phyloP scores from a whole-genome alignment of 92 coral and sea anemone species.

The Isaurus tuberculatus region DNA sequence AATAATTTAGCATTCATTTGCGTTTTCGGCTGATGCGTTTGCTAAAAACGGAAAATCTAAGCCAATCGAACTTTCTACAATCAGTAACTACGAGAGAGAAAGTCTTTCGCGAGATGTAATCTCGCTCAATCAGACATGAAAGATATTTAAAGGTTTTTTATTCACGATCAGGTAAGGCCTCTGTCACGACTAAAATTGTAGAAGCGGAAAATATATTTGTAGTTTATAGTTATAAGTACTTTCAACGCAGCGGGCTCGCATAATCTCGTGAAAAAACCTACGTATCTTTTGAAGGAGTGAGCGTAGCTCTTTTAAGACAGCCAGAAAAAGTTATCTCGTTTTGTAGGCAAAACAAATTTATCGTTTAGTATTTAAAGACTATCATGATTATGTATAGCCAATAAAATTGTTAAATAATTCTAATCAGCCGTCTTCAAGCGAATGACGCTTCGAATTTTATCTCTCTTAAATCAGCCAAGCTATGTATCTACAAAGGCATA shows the following conservation, averaged over 20 bases:
- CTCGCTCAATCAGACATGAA: not conserved
- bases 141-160: not conserved
- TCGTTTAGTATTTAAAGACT: not conserved
- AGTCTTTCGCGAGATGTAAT: not conserved
- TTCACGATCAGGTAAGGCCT: conserved; percentile 3
- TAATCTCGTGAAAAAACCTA: not conserved
- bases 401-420: not conserved
- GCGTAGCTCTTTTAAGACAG: not conserved
- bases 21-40: conserved; percentile 34
- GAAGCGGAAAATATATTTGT: conserved; percentile 20
- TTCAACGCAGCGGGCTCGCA: conserved; percentile 11
- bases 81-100: not conserved
- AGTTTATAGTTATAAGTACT: not conserved
- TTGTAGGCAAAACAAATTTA: not conserved
- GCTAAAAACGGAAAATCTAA: conserved; percentile 44
- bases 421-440: not conserved
- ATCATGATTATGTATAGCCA: not conserved
- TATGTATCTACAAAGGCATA: not conserved
- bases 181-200: not conserved
- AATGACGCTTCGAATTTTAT: not conserved
- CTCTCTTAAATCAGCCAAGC: not conserved
- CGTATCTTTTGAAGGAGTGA: not conserved
- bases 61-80: conserved; percentile 4
- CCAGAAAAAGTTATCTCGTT: not conserved
- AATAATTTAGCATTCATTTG: conserved; percentile 43